Evolutionary conservation across 2,888 invertebrate species (phyloP).

Genomic region (Perizoma flavofasciatum): DNA sequence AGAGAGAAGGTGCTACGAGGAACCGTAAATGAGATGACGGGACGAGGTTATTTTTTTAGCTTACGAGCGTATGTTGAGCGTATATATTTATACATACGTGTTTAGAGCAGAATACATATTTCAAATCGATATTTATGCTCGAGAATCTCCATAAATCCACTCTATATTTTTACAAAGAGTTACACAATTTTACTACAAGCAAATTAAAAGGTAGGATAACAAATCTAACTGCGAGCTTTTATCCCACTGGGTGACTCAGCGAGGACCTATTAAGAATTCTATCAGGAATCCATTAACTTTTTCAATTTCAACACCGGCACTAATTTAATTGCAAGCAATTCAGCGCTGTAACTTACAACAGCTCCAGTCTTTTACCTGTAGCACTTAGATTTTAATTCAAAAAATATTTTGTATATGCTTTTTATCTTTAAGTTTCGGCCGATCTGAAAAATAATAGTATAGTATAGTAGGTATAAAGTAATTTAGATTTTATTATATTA

Average conservation of each 20-base stretch:
- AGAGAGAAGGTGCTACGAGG: no score
- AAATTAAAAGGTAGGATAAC: not conserved
- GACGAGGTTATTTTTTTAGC: no score
- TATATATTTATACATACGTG: no score
- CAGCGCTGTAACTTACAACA: constrained; percentile 52
- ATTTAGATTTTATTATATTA: no score
- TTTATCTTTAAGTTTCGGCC: no score
- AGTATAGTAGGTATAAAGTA: no score
- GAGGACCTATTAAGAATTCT: constrained; percentile 37
- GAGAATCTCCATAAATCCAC: no score
- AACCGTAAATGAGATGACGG: no score
- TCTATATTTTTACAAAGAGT: not conserved
- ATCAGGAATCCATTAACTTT: constrained; percentile 60
- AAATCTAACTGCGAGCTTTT: constrained; percentile 11
- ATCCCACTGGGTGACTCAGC: constrained; percentile 13
- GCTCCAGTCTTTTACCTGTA: constrained; percentile 7
- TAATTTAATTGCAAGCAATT: constrained; percentile 53
- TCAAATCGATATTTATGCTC: not conserved
- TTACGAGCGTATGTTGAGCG: no score
- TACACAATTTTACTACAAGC: not conserved
- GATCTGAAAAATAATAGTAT: no score
- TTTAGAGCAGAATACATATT: not conserved
- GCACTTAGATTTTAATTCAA: not conserved
- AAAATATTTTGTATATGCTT: no score
- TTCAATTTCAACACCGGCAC: constrained; percentile 51